phyloP scores from a whole-genome alignment of 2,797 vertebrate species.

The Oreonectes daqikongensis region DNA sequence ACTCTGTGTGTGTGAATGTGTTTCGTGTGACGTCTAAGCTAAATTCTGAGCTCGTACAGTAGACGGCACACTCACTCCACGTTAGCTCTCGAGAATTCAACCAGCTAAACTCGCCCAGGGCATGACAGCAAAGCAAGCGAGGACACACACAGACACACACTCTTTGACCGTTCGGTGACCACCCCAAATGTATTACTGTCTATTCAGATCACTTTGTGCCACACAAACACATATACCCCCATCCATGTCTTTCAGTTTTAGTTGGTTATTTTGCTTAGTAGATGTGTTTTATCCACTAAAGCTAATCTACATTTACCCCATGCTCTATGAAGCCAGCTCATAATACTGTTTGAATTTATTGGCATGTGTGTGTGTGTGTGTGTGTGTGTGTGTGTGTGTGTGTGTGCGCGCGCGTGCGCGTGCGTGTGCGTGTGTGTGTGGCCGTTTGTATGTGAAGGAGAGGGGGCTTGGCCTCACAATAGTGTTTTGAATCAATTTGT shows the following conservation, averaged over 20 bases:
- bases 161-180: conserved; percentile 79
- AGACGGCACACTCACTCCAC: conserved; percentile 75
- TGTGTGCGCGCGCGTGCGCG: too few relatives aligned
- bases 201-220: conserved; percentile 67
- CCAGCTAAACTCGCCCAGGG: conserved; percentile 11
- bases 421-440: conserved; percentile 22
- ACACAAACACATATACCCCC: conserved; percentile 12
- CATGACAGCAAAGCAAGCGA: conserved; percentile 12
- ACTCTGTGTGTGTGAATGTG: background rate
- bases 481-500: conserved; percentile 46
- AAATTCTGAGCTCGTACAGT: conserved; percentile 61
- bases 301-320: conserved; percentile 74
- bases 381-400: too few relatives aligned
- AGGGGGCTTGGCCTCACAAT: conserved; percentile 34
- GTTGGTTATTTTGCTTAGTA: too few relatives aligned
- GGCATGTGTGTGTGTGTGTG: too few relatives aligned
- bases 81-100: conserved; percentile 61
- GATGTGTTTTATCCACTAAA: conserved; percentile 40
- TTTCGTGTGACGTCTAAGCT: conserved; percentile 26
- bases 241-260: conserved; percentile 49
- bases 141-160: conserved; percentile 66
- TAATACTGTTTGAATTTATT: too few relatives aligned
- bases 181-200: conserved; percentile 68
- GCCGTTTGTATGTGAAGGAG: conserved; percentile 11
- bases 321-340: too few relatives aligned